Conservation (phyloP, 2,113 vertebrate species). For the Alaudala cheleensis region DNA sequence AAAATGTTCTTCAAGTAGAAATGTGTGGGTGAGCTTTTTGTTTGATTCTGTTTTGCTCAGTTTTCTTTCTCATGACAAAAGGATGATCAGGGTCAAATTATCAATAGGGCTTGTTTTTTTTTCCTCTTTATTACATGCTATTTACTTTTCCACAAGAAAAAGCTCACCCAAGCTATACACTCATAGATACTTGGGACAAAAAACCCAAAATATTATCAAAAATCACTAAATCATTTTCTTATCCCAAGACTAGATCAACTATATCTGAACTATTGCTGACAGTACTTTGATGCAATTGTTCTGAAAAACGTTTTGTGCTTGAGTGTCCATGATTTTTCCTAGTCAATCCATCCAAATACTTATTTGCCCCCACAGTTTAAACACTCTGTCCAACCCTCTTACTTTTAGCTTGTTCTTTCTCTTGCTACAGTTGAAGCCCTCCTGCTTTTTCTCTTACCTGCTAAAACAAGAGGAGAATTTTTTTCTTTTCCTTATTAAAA, state of each 20-base stretch:
- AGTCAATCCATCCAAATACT: neutral
- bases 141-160: neutral
- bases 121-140: neutral
- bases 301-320: neutral
- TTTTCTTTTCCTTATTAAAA: neutral
- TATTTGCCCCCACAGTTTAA: neutral
- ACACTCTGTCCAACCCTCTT: fast-evolving
- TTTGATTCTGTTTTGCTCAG: neutral
- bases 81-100: neutral
- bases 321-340: neutral
- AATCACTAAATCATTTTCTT: neutral
- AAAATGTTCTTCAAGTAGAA: neutral
- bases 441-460: fast-evolving
- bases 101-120: neutral
- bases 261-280: neutral
- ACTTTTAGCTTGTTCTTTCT: neutral
- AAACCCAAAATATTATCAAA: neutral
- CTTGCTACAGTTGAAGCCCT: neutral
- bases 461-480: neutral
- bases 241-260: neutral
- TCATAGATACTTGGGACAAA: neutral
- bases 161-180: neutral
- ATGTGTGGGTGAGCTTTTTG: neutral
- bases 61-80: neutral
- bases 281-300: neutral